Conservation (phyloP, 1,140 invertebrate genomes). For the Sarcophaga bullata region DNA sequence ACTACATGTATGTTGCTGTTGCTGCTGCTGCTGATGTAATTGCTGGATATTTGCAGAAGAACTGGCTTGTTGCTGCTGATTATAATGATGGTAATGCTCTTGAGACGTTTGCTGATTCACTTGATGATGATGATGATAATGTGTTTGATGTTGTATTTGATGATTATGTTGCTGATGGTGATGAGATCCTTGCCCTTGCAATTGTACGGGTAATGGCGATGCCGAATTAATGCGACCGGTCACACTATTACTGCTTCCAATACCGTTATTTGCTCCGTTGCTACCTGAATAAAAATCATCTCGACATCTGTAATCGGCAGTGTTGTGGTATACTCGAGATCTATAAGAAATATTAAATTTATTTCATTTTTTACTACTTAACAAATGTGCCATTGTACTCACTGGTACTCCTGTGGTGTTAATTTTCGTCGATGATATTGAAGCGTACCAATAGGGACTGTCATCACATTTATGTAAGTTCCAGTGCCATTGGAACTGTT, state of each 20-base stretch:
- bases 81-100: background rate
- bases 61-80: conserved; percentile 24
- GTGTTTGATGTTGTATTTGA: conserved; percentile 40
- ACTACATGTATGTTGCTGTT: conserved; percentile 49
- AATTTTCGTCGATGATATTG: conserved; percentile 63
- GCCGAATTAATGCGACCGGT: conserved; percentile 44
- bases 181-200: conserved; percentile 46
- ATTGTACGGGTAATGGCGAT: conserved; percentile 38
- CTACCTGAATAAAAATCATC: conserved; percentile 56
- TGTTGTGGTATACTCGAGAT: conserved; percentile 61
- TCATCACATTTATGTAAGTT: conserved; percentile 63
- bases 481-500: conserved; percentile 48
- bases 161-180: conserved; percentile 47
- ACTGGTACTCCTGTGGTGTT: conserved; percentile 62
- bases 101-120: conserved; percentile 32
- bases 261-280: conserved; percentile 29
- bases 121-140: conserved; percentile 26
- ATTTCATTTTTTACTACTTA: background rate
- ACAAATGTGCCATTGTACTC: conserved; percentile 47
- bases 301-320: conserved; percentile 58
- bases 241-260: conserved; percentile 24
- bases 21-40: conserved; percentile 51
- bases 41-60: conserved; percentile 33
- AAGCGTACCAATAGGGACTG: conserved; percentile 58
- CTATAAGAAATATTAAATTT: conserved; percentile 45